Percentiles rank a stretch among this genome's conserved stretches.
phyloP scores from a whole-genome alignment of 1,140 invertebrate species.

The Brachionus plicatilis region DNA sequence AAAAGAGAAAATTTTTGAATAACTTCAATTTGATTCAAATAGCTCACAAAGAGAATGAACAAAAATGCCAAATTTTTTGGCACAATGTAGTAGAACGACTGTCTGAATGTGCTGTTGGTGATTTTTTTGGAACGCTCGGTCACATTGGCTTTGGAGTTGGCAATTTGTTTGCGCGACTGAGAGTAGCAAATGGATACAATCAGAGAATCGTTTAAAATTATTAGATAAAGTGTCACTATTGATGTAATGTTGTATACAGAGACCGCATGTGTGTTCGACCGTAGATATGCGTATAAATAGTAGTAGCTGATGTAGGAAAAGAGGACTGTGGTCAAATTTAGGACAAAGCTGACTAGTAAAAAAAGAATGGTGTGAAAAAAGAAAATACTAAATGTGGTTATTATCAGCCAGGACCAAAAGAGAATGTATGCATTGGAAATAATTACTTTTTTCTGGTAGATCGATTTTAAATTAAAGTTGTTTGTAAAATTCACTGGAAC shows the following conservation, averaged over 20 bases:
- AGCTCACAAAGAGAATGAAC: conserved; percentile 7
- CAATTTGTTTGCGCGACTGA: neutral
- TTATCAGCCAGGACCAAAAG: neutral
- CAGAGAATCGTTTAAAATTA: neutral
- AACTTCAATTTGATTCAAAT: conserved; percentile 26
- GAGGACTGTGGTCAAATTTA: neutral
- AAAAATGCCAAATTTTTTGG: conserved; percentile 6
- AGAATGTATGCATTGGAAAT: neutral
- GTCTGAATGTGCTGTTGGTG: neutral
- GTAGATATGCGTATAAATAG: neutral
- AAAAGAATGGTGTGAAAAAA: conserved; percentile 13
- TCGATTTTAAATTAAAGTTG: neutral
- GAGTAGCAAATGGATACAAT: neutral
- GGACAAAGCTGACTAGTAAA: neutral
- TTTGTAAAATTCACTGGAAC: neutral
- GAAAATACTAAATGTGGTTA: neutral
- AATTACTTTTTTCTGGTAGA: neutral
- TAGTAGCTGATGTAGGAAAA: neutral
- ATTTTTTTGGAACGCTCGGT: neutral
- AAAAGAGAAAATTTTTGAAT: conserved; percentile 21
- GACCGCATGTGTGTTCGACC: neutral
- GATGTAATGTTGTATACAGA: neutral
- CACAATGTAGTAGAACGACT: neutral
- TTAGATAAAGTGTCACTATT: neutral
- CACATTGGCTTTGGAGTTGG: neutral